Evolutionary conservation across 2,888 invertebrate species (phyloP).

Genomic region (Drosophila prostipennis): DNA sequence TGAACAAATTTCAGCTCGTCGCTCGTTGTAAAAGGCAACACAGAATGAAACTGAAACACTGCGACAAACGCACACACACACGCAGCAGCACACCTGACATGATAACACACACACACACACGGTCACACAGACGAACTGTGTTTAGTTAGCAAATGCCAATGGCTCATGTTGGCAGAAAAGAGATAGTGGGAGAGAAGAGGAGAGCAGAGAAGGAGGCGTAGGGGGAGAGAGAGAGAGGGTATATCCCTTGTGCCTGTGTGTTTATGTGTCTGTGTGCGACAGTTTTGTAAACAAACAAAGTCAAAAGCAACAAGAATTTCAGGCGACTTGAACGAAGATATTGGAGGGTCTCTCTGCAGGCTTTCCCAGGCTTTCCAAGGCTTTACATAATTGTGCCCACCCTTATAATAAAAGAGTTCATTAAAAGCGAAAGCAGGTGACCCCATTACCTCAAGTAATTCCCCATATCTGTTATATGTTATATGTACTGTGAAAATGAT

Average conservation of each 20-base stretch:
- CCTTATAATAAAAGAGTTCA: slow-evolving; percentile 24
- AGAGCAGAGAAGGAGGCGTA: too few relatives aligned
- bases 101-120: slow-evolving; percentile 26
- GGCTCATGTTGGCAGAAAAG: slow-evolving; percentile 44
- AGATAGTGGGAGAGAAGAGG: background rate
- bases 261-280: slow-evolving; percentile 25
- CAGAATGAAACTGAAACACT: slow-evolving; percentile 29
- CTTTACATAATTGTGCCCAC: slow-evolving; percentile 35
- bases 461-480: background rate
- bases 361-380: background rate
- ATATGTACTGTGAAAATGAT: too few relatives aligned
- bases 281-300: slow-evolving; percentile 69
- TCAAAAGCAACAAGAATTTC: slow-evolving; percentile 36
- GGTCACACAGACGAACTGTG: slow-evolving; percentile 41
- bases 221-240: background rate
- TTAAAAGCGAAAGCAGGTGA: slow-evolving; percentile 28
- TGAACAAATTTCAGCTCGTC: slow-evolving; percentile 60
- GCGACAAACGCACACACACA: slow-evolving; percentile 41
- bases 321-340: slow-evolving; percentile 23
- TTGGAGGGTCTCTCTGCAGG: slow-evolving; percentile 20
- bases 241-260: slow-evolving; percentile 1
- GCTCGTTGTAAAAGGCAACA: slow-evolving; percentile 28
- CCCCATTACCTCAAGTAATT: slow-evolving; percentile 16
- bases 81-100: slow-evolving; percentile 35
- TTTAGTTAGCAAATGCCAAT: slow-evolving; percentile 71